Conservation (phyloP, 2,888 invertebrate species). For the Geophilus truncorum region DNA sequence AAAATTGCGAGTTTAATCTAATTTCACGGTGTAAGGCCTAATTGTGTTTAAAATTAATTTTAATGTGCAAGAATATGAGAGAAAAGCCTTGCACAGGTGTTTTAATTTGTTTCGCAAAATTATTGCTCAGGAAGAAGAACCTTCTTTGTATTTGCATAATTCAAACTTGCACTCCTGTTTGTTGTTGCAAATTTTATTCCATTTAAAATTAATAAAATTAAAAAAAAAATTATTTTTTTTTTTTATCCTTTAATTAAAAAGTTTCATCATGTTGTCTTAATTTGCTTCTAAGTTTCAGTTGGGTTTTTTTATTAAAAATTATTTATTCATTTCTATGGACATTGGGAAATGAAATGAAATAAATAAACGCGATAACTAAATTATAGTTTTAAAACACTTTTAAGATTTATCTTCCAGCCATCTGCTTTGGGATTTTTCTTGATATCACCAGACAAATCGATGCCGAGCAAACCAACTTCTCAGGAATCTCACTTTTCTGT, state of each 20-base stretch:
- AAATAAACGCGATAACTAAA: neutral
- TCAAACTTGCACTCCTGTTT: neutral
- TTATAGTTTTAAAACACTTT: neutral
- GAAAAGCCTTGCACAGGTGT: neutral
- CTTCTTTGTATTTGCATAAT: neutral
- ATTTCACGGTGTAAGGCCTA: neutral
- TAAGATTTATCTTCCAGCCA: neutral
- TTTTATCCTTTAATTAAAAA: too few relatives aligned
- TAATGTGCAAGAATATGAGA: neutral
- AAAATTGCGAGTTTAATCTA: too few relatives aligned
- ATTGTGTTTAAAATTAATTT: neutral
- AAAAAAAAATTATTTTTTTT: neutral
- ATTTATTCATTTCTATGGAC: too few relatives aligned
- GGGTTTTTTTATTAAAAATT: too few relatives aligned
- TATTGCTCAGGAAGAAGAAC: neutral
- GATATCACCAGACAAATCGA: neutral
- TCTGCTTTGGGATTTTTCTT: neutral
- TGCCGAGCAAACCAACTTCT: neutral
- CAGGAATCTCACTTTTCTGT: neutral
- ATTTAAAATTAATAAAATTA: neutral
- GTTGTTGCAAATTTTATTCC: neutral
- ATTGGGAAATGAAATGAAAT: too few relatives aligned
- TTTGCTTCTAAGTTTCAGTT: too few relatives aligned
- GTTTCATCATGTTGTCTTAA: too few relatives aligned
- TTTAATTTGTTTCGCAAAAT: neutral